phyloP scores from a whole-genome alignment of 2,797 vertebrate species.

The Lutjanus campechanus region DNA sequence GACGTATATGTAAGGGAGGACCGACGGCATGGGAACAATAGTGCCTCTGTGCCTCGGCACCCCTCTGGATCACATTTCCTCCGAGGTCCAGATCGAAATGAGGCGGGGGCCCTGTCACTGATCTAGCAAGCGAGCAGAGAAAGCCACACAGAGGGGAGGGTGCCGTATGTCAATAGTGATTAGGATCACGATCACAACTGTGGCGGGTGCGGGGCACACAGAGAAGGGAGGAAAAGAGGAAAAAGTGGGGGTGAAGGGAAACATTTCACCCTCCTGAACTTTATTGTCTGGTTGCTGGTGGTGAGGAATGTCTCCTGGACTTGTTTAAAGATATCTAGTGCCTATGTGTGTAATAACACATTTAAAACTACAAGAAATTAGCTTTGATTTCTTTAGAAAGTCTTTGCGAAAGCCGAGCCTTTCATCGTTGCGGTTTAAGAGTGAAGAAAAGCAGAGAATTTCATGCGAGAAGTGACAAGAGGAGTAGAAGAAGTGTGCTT shows the following conservation, averaged over 20 bases:
- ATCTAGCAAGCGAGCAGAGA: constrained; percentile 88
- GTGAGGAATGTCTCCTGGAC: constrained; percentile 65
- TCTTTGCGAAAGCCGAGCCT: constrained; percentile 11
- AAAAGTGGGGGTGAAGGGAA: constrained; percentile 26
- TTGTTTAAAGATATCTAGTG: constrained; percentile 50
- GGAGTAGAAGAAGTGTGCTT: constrained; percentile 20
- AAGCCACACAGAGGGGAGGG: constrained; percentile 93
- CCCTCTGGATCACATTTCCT: constrained; percentile 94
- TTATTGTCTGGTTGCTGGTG: constrained; percentile 62
- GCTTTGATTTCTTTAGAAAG: constrained; percentile 15
- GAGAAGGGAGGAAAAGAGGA: constrained; percentile 27
- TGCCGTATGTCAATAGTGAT: constrained; percentile 94
- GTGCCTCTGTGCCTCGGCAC: constrained; percentile 90
- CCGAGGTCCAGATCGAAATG: constrained; percentile 82
- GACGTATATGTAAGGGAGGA: constrained; percentile 70
- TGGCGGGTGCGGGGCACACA: constrained; percentile 48
- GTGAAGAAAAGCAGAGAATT: constrained; percentile 41
- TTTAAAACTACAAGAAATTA: constrained; percentile 28
- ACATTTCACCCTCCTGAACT: constrained; percentile 63
- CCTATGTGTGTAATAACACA: neutral
- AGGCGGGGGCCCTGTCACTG: constrained; percentile 87
- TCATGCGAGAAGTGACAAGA: constrained; percentile 40
- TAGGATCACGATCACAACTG: constrained; percentile 77
- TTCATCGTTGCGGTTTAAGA: constrained; percentile 36
- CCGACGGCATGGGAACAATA: constrained; percentile 90